Evolutionary conservation across 2,797 vertebrate genomes (phyloP).

Genomic region (Rousettus madagascariensis): DNA sequence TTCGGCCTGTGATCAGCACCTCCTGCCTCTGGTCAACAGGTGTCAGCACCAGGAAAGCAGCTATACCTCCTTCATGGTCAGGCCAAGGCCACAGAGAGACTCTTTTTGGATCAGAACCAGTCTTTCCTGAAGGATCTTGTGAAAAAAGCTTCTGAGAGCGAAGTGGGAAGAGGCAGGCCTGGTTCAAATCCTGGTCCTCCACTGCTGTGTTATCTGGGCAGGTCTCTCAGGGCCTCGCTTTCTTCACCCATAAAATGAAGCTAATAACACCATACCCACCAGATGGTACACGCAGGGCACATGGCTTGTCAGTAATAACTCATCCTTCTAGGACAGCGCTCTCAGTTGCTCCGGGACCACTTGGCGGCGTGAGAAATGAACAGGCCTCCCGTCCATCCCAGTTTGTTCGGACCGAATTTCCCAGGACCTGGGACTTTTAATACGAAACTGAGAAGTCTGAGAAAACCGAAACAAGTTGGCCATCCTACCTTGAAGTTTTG

Average conservation of each 20-base stretch:
- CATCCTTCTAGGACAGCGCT: background rate
- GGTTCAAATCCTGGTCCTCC: background rate
- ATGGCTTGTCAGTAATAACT: rapidly evolving
- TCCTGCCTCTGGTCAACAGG: background rate
- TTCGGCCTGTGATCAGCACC: background rate
- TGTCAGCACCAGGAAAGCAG: background rate
- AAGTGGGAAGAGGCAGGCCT: background rate
- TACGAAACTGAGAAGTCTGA: background rate
- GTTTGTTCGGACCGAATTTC: background rate
- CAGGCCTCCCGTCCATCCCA: background rate
- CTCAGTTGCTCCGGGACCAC: background rate
- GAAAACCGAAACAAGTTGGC: background rate
- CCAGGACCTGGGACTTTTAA: background rate
- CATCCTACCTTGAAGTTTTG: background rate
- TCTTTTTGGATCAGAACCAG: background rate
- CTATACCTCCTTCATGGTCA: background rate
- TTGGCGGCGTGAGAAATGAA: rapidly evolving
- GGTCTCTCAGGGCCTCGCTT: background rate
- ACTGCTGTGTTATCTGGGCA: rapidly evolving
- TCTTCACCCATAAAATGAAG: background rate
- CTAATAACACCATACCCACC: no score
- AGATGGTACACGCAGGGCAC: rapidly evolving
- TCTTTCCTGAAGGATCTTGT: background rate
- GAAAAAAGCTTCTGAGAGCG: background rate
- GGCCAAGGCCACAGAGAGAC: background rate